Percentiles rank a stretch among this genome's conserved stretches.
Evolutionary conservation across 2,113 vertebrate species (phyloP).

Genomic region (Martes martes): DNA sequence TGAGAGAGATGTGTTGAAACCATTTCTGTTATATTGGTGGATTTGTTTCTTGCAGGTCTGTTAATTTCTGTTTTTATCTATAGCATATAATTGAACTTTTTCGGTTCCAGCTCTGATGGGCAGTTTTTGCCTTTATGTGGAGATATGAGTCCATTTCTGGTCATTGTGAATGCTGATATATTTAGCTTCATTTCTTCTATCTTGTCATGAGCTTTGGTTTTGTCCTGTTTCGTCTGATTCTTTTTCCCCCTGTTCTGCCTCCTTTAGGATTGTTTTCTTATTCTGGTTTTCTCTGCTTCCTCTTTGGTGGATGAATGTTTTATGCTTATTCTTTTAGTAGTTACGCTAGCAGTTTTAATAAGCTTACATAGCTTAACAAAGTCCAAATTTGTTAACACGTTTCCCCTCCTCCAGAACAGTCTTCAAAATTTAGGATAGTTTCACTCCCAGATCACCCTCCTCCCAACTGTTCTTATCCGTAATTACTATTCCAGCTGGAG

Average conservation of each 20-base stretch:
- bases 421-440: not conserved
- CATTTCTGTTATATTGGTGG: not conserved
- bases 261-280: not conserved
- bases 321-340: not conserved
- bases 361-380: not conserved
- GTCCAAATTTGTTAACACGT: not conserved
- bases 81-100: not conserved
- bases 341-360: not conserved
- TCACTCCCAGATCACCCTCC: not conserved
- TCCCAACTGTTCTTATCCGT: not conserved
- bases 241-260: not conserved
- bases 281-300: not conserved
- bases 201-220: not conserved
- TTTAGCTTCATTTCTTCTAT: not conserved
- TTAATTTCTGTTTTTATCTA: not conserved
- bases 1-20: not conserved
- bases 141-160: not conserved
- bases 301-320: not conserved
- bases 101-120: not conserved
- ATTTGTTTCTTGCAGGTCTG: not conserved
- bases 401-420: not conserved
- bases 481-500: not conserved
- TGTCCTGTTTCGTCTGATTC: not conserved
- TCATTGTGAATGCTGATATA: not conserved
- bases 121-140: not conserved